A percentile compares a stretch with the other conserved stretches of the same genome.
Conservation (phyloP, 2,888 invertebrate genomes). For the Coelinius sp. region DNA sequence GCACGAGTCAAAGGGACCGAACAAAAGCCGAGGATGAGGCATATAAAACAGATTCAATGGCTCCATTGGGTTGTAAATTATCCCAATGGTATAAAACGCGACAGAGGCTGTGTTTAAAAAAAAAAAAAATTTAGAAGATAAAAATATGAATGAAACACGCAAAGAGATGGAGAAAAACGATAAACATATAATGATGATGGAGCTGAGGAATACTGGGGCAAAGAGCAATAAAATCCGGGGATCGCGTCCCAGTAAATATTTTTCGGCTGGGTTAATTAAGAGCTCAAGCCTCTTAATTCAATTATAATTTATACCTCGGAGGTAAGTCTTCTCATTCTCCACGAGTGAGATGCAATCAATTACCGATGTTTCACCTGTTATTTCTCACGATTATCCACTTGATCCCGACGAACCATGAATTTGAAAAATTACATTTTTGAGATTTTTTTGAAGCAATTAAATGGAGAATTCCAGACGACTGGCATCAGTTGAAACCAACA, state of each 20-base stretch:
- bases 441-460: no score
- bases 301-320: slow-evolving; percentile 66
- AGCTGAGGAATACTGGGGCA: slow-evolving; percentile 34
- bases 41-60: slow-evolving; percentile 5
- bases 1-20: background rate
- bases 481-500: no score
- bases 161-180: slow-evolving; percentile 7
- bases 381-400: slow-evolving; percentile 59
- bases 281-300: slow-evolving; percentile 64
- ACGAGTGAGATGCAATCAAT: slow-evolving; percentile 61
- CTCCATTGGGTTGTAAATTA: slow-evolving; percentile 12
- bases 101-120: slow-evolving; percentile 10
- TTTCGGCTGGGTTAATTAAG: slow-evolving; percentile 58
- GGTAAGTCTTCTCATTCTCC: slow-evolving; percentile 43
- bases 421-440: no score
- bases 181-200: slow-evolving; percentile 45
- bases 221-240: slow-evolving; percentile 40
- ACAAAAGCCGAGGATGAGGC: background rate
- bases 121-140: slow-evolving; percentile 27
- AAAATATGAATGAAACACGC: slow-evolving; percentile 30
- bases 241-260: slow-evolving; percentile 36
- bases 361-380: slow-evolving; percentile 57
- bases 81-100: slow-evolving; percentile 14
- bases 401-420: no score
- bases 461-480: no score